Evolutionary conservation across 2,888 invertebrate genomes (phyloP).

Genomic region (Agapostemon virescens): DNA sequence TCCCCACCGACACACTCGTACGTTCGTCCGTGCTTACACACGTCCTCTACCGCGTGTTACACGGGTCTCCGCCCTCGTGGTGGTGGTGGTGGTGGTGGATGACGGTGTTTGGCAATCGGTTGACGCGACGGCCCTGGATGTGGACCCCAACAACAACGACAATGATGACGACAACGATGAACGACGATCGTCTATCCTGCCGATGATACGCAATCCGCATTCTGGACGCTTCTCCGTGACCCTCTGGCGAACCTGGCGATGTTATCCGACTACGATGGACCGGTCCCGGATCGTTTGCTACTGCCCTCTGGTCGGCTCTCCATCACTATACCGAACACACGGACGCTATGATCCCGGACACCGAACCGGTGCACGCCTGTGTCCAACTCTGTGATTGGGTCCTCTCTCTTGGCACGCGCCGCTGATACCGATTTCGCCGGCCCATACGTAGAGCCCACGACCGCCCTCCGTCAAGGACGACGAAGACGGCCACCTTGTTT

Average conservation of each 20-base stretch:
- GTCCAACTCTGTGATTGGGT: constrained; percentile 57
- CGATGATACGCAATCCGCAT: constrained; percentile 34
- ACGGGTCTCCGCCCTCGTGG: constrained; percentile 65
- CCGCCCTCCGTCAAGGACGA: constrained; percentile 98
- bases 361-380: constrained; percentile 51
- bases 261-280: constrained; percentile 46
- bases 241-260: constrained; percentile 22
- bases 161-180: not conserved
- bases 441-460: constrained; percentile 88
- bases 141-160: constrained; percentile 23
- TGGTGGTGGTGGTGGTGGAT: constrained; percentile 64
- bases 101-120: constrained; percentile 66
- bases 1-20: constrained; percentile 67
- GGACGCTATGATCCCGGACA: constrained; percentile 57
- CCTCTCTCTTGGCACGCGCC: constrained; percentile 63
- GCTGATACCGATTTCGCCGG: constrained; percentile 69
- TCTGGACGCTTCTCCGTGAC: constrained; percentile 26
- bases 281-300: constrained; percentile 37
- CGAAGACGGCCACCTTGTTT: constrained; percentile 99
- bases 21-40: constrained; percentile 71
- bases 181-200: constrained; percentile 13
- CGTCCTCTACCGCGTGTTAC: constrained; percentile 71
- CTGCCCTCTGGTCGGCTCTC: constrained; percentile 39
- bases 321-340: constrained; percentile 55
- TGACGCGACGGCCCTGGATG: constrained; percentile 55